These are phyloP conservation scores for Lasiurus cinereus DNA, from an alignment of 2,113 vertebrate genomes.

Conservation along the genomic window DNA sequence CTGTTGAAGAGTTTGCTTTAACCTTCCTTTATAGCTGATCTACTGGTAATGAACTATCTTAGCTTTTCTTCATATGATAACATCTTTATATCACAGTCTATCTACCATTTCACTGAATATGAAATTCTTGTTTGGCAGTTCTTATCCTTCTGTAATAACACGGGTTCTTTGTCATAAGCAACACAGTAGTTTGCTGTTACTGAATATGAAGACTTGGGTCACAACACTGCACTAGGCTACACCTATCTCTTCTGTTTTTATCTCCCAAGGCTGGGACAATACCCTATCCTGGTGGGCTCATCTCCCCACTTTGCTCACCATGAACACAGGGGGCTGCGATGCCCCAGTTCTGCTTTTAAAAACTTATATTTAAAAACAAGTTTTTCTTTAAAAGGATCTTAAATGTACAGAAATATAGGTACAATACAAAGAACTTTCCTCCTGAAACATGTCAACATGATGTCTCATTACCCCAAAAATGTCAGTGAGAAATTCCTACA, in stretches of 20 bases:
- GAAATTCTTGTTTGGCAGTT: not conserved
- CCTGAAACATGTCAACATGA: not conserved
- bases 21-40: not conserved
- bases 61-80: not conserved
- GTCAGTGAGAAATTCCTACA: not conserved
- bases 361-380: not conserved
- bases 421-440: not conserved
- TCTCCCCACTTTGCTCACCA: not conserved
- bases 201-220: not conserved
- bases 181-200: not conserved
- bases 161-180: not conserved
- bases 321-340: rapidly evolving
- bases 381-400: not conserved
- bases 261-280: not conserved
- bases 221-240: not conserved
- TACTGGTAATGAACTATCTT: not conserved
- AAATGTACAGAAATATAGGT: not conserved
- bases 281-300: not conserved
- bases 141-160: not conserved
- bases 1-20: not conserved
- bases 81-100: not conserved
- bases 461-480: not conserved
- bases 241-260: not conserved
- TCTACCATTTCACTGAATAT: not conserved
- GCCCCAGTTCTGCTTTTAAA: not conserved